phyloP scores from a whole-genome alignment of 2,113 vertebrate species.

The Calidris pugnax region DNA sequence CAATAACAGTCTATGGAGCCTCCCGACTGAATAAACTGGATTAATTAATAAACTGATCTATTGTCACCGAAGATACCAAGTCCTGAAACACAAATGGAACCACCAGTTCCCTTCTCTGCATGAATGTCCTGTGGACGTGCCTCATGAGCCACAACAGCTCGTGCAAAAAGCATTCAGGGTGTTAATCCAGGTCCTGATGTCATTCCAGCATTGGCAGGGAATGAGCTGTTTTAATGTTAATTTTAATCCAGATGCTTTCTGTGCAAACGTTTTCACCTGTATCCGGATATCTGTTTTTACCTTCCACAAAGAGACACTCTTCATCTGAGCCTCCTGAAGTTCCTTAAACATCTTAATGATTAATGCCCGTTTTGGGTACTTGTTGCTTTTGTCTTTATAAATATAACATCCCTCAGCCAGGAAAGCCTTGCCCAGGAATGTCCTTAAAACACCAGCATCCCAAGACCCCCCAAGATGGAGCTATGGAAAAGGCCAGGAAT shows the following conservation, averaged over 20 bases:
- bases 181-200: background rate
- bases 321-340: background rate
- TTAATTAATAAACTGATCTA: background rate
- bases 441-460: background rate
- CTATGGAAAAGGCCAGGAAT: background rate
- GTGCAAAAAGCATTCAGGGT: background rate
- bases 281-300: background rate
- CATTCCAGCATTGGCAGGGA: background rate
- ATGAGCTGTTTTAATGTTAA: background rate
- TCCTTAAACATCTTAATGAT: background rate
- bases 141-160: background rate
- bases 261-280: background rate
- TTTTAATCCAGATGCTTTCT: background rate
- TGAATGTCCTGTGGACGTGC: fast-evolving
- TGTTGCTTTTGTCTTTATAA: background rate
- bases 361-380: background rate
- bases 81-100: background rate
- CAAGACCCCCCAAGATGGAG: background rate
- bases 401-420: background rate
- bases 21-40: background rate
- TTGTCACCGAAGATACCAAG: background rate
- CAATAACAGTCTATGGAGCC: background rate
- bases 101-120: background rate
- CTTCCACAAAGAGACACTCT: background rate
- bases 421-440: background rate